These are phyloP conservation scores for Pituophis catenifer DNA, from an alignment of 2,113 vertebrate genomes.

Conservation along the genomic window DNA sequence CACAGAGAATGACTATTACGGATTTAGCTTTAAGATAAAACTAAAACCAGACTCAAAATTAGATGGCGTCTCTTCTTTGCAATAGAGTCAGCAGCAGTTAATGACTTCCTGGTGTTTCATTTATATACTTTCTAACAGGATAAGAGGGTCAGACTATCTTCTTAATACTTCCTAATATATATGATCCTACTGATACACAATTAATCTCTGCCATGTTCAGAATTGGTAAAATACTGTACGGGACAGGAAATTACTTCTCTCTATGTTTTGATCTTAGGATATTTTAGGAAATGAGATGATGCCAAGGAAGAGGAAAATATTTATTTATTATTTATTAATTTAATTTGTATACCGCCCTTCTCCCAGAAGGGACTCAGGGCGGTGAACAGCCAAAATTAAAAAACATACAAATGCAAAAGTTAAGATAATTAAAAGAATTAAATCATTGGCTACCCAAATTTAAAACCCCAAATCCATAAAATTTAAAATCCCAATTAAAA, in stretches of 20 bases:
- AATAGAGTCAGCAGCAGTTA: constrained; percentile 7
- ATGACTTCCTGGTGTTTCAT: not conserved
- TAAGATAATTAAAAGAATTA: too few species aligned
- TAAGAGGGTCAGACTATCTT: not conserved
- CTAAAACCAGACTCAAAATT: constrained; percentile 29
- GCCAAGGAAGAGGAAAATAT: not conserved
- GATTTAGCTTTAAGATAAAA: constrained; percentile 8
- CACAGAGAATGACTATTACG: not conserved
- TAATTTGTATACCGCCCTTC: too few species aligned
- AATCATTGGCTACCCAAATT: too few species aligned
- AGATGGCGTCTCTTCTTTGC: not conserved
- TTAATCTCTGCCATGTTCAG: constrained; percentile 19
- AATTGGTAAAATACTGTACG: constrained; percentile 11
- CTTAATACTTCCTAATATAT: not conserved
- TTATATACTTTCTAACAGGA: constrained; percentile 43
- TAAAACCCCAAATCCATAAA: too few species aligned
- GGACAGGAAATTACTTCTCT: constrained; percentile 22
- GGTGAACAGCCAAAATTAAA: too few species aligned
- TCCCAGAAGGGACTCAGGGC: too few species aligned
- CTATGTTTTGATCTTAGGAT: not conserved
- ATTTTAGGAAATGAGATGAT: not conserved
- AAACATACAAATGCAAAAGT: too few species aligned
- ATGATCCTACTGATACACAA: constrained; percentile 5
- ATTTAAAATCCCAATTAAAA: too few species aligned
- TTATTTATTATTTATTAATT: too few species aligned